Percentiles rank a stretch among this genome's conserved stretches.
phyloP scores from a whole-genome alignment of 2,797 vertebrate genomes.

The Pipistrellus kuhlii region DNA sequence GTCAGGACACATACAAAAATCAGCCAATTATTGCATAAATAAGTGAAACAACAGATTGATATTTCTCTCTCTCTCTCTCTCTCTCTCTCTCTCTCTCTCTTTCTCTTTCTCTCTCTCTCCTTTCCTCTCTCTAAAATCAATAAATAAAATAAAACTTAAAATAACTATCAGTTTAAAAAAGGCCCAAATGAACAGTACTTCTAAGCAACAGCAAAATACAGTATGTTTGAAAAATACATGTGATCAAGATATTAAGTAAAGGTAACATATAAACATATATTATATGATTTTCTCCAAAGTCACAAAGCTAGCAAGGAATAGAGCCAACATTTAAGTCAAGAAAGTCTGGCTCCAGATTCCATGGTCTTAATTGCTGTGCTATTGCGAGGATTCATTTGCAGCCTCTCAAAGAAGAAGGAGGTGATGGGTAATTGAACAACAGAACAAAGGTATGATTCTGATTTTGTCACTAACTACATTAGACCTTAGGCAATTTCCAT shows the following conservation, averaged over 20 bases:
- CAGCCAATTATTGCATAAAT: not conserved
- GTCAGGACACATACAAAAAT: not conserved
- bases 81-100: not conserved
- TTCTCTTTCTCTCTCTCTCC: not conserved
- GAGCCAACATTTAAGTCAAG: not conserved
- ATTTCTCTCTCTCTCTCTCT: not conserved
- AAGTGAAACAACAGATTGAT: not conserved
- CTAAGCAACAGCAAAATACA: conserved; percentile 1
- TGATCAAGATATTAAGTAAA: conserved; percentile 19
- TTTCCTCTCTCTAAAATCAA: not conserved
- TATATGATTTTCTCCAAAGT: not conserved
- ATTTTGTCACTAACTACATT: conserved; percentile 40
- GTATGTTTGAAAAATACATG: not conserved
- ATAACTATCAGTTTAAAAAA: not conserved
- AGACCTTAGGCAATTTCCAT: conserved; percentile 27
- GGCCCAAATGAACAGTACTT: not conserved
- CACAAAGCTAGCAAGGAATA: not conserved
- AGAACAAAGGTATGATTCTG: conserved; percentile 25
- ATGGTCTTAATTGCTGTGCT: not conserved
- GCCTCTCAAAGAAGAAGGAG: conserved; percentile 1
- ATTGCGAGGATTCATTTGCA: not conserved
- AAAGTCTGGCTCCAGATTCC: not conserved
- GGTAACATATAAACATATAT: not conserved
- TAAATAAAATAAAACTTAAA: not conserved
- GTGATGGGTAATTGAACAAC: not conserved